These are phyloP conservation scores for Lanistes nyassanus DNA, from an alignment of 1,140 invertebrate genomes.

Conservation along the genomic window DNA sequence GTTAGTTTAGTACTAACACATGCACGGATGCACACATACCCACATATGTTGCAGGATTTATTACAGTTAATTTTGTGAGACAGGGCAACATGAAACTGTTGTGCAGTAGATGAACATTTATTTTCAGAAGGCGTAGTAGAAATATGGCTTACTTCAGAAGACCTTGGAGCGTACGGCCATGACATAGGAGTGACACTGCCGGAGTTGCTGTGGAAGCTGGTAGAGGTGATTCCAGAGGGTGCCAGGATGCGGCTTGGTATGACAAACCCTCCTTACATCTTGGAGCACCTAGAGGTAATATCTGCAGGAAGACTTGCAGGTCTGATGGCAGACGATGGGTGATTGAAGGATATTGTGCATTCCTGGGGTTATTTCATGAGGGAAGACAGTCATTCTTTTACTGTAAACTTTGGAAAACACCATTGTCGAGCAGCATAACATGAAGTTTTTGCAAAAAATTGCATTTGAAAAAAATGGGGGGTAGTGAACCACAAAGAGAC, in stretches of 20 bases:
- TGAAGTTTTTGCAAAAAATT: too few species aligned
- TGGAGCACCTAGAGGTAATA: slow-evolving; percentile 85
- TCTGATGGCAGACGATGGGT: neutral
- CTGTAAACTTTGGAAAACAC: neutral
- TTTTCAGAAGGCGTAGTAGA: slow-evolving; percentile 92
- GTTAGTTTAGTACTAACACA: neutral
- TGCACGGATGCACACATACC: neutral
- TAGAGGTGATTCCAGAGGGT: slow-evolving; percentile 89
- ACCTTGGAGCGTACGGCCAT: slow-evolving; percentile 95
- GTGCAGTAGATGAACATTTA: too few species aligned
- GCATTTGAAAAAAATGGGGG: too few species aligned
- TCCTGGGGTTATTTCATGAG: neutral
- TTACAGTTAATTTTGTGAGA: too few species aligned
- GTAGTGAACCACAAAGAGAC: too few species aligned
- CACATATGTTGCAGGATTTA: neutral
- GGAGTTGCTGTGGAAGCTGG: slow-evolving; percentile 85
- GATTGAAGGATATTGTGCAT: neutral
- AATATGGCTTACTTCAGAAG: slow-evolving; percentile 98
- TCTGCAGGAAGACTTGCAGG: neutral
- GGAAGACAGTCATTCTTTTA: neutral
- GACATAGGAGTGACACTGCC: slow-evolving; percentile 92
- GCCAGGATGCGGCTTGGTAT: slow-evolving; percentile 91
- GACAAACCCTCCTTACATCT: slow-evolving; percentile 98
- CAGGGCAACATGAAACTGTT: too few species aligned
- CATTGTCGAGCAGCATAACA: too few species aligned